Evolutionary conservation across 1,140 invertebrate genomes (phyloP).

Genomic region (Oreohelix idahoensis): DNA sequence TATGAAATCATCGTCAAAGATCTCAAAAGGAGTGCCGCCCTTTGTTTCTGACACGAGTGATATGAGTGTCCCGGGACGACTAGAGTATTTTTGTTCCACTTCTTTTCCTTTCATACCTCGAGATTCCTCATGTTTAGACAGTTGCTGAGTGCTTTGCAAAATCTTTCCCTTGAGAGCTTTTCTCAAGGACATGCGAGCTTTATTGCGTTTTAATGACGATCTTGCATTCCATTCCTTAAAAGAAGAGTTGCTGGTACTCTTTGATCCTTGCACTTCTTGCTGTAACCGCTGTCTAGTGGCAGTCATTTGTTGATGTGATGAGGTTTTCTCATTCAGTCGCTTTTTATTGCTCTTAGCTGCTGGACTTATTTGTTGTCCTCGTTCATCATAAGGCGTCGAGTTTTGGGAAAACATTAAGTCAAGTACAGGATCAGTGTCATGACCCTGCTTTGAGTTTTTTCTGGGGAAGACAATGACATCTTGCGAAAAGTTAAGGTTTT

Average conservation of each 20-base stretch:
- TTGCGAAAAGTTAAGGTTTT: background rate
- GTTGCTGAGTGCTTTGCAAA: slow-evolving; percentile 18
- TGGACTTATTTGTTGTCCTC: background rate
- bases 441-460: background rate
- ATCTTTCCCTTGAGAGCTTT: slow-evolving; percentile 47
- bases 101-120: slow-evolving; percentile 26
- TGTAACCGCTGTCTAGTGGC: background rate
- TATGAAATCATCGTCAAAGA: background rate
- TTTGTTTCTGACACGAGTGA: background rate
- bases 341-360: background rate
- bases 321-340: background rate
- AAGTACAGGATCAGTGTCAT: background rate
- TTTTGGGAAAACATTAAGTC: background rate
- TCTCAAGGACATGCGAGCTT: slow-evolving; percentile 53
- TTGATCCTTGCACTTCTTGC: background rate
- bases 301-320: background rate
- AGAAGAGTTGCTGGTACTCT: slow-evolving; percentile 14
- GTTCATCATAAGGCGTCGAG: no score
- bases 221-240: slow-evolving; percentile 31
- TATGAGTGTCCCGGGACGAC: background rate
- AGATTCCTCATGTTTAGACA: background rate
- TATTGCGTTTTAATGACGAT: slow-evolving; percentile 47
- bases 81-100: slow-evolving; percentile 42
- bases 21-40: no score
- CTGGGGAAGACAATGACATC: background rate